These are phyloP conservation scores for Polia nebulosa DNA, from an alignment of 2,888 invertebrate species.

Conservation along the genomic window DNA sequence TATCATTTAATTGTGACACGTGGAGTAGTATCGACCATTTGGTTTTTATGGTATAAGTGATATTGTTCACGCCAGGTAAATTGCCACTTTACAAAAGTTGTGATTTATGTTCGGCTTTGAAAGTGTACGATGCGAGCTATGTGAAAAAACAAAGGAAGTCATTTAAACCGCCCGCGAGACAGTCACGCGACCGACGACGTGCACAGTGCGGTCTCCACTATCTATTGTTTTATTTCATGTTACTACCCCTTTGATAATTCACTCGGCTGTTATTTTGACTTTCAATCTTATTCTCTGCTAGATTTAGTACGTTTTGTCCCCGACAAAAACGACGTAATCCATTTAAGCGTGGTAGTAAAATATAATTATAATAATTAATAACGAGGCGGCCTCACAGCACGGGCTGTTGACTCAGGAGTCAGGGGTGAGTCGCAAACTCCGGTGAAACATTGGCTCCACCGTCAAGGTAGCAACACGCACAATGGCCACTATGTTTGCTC, in stretches of 20 bases:
- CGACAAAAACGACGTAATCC: slow-evolving; percentile 51
- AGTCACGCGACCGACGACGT: slow-evolving; percentile 84
- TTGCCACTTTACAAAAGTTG: slow-evolving; percentile 76
- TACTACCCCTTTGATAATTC: slow-evolving; percentile 68
- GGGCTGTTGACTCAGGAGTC: slow-evolving; percentile 81
- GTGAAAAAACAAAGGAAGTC: slow-evolving; percentile 87
- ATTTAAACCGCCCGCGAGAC: slow-evolving; percentile 83
- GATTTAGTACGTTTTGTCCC: slow-evolving; percentile 17
- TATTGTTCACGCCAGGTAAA: slow-evolving; percentile 70
- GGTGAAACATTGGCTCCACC: slow-evolving; percentile 78
- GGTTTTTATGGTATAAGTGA: slow-evolving; percentile 65
- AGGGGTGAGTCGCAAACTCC: slow-evolving; percentile 78
- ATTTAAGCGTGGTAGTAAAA: slow-evolving; percentile 53
- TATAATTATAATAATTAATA: slow-evolving; percentile 76
- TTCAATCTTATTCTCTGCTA: slow-evolving; percentile 36
- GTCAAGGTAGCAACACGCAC: slow-evolving; percentile 82
- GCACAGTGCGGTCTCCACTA: slow-evolving; percentile 74
- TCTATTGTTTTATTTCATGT: slow-evolving; percentile 79
- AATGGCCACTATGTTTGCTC: slow-evolving; percentile 82
- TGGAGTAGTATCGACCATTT: slow-evolving; percentile 56
- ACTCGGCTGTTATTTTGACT: slow-evolving; percentile 59
- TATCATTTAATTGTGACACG: slow-evolving; percentile 58
- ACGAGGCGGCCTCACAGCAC: slow-evolving; percentile 73
- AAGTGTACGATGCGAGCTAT: slow-evolving; percentile 79
- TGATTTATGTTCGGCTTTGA: slow-evolving; percentile 76